Base-by-base conservation (phyloP, 2,113 vertebrate species). In the Sprattus sprattus region DNA sequence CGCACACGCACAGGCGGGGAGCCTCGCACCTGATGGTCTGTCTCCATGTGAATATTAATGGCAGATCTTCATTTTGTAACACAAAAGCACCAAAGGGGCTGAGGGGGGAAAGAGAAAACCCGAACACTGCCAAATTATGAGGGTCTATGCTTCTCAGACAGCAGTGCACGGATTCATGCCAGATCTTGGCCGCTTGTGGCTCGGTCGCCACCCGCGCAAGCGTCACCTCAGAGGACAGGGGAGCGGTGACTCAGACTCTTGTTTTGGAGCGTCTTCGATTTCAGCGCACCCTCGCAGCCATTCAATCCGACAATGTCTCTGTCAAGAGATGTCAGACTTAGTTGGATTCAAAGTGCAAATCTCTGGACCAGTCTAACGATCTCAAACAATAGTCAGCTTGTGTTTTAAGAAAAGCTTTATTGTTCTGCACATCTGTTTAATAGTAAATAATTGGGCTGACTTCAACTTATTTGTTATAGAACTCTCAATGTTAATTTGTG, bases 11-110 rank as follows among this genome's bases (percentile, higher is more conserved):
- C 93, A 94, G 94, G 92, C 90, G 90, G 89, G 87, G 90, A 93
- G 92, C 88, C 86, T 88, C 87, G 88, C 92, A 91, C 87, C 90
- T 92, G 92, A 90, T 92, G 90, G 91, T 92, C 85, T 60, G 88
- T 91, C 89, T 94, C 86, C 87, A 32, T 82, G 67, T 89, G 89
- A 94, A 93, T 93, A 88, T 90, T 92, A 92, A 94, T 93, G 89
- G 85, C 45, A n/a, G 47, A 75, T 88, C 84, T 89, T 81, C 82
- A 85, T 88, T 91, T 75, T 89, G 71, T 28, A 78, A 32, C 71
- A 39, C 71, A 78, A 78, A 78, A 5, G 71, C 71, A 15, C 28
- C 71, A 78, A 16, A 78, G 25, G 71, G 71, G 39, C 71, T 15
- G 71, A 9, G 28, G 71, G 10, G 28, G 13, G 22, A 6, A 7